phyloP scores from a whole-genome alignment of 2,113 vertebrate species.

The Channa maculata region DNA sequence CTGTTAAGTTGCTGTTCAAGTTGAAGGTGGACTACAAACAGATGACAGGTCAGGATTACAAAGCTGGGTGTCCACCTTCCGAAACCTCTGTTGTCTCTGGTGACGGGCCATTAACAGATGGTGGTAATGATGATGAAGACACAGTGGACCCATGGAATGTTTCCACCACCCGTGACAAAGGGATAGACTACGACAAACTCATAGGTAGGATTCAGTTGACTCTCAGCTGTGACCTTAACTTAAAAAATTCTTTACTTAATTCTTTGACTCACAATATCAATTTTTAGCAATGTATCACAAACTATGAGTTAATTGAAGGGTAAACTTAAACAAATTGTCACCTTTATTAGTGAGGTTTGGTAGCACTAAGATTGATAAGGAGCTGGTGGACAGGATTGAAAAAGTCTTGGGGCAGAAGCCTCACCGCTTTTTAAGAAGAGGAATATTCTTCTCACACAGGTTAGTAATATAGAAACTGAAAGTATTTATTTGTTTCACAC shows the following conservation, averaged over 20 bases:
- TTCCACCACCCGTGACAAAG: constrained; percentile 92
- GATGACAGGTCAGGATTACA: constrained; percentile 89
- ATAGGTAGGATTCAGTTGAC: constrained; percentile 75
- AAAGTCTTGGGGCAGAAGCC: constrained; percentile 87
- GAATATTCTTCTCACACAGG: constrained; percentile 99
- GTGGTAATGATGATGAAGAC: constrained; percentile 82
- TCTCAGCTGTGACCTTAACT: too few relatives aligned
- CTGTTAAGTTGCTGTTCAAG: constrained; percentile 87
- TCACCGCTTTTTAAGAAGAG: constrained; percentile 93
- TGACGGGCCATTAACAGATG: constrained; percentile 68
- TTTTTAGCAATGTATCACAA: not conserved
- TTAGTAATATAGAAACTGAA: constrained; percentile 23
- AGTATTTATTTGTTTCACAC: not conserved
- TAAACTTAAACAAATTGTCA: not conserved
- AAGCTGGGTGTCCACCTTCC: constrained; percentile 86
- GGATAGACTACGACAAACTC: constrained; percentile 98
- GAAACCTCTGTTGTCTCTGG: constrained; percentile 58
- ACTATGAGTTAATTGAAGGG: not conserved
- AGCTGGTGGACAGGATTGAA: constrained; percentile 93
- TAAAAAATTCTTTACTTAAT: too few relatives aligned
- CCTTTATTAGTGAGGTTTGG: constrained; percentile 90
- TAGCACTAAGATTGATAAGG: constrained; percentile 94
- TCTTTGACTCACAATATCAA: too few relatives aligned
- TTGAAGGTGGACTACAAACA: constrained; percentile 91
- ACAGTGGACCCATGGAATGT: constrained; percentile 96